These are phyloP conservation scores for Acanthosoma haemorrhoidale DNA, from an alignment of 2,888 invertebrate species.

Conservation along the genomic window DNA sequence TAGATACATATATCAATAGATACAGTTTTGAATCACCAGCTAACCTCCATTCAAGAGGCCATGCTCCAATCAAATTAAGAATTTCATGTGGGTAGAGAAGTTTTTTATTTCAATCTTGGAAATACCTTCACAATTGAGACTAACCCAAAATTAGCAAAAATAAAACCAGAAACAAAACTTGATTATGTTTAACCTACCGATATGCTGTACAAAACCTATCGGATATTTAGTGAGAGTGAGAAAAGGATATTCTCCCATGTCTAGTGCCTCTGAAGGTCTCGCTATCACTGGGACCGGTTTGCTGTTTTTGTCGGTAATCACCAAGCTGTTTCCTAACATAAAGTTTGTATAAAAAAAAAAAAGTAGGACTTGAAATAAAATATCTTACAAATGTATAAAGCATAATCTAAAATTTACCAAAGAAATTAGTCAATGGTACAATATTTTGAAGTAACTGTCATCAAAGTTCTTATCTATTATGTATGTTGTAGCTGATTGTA, in stretches of 20 bases:
- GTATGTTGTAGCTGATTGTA: too few relatives aligned
- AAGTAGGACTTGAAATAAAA: constrained; percentile 23
- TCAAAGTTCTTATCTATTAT: too few relatives aligned
- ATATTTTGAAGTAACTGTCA: too few relatives aligned
- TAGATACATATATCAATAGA: too few relatives aligned
- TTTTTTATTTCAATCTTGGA: too few relatives aligned
- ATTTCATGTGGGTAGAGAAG: too few relatives aligned
- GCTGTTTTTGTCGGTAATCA: constrained; percentile 33
- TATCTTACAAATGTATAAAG: not conserved
- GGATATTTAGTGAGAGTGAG: constrained; percentile 89
- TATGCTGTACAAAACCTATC: constrained; percentile 76
- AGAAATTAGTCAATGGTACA: not conserved
- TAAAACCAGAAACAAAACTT: too few relatives aligned
- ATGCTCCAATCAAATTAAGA: too few relatives aligned
- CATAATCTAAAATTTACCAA: not conserved
- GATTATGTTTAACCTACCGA: constrained; percentile 67
- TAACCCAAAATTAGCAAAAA: too few relatives aligned
- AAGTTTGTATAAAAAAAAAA: constrained; percentile 30
- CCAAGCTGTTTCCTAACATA: constrained; percentile 65
- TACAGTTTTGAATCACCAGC: too few relatives aligned
- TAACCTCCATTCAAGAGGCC: too few relatives aligned
- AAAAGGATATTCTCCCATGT: constrained; percentile 77
- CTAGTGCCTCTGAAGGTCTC: constrained; percentile 43
- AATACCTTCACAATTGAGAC: too few relatives aligned
- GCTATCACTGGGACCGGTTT: constrained; percentile 25